phyloP scores from a whole-genome alignment of 2,888 invertebrate species.

The Epinotia bilunana region DNA sequence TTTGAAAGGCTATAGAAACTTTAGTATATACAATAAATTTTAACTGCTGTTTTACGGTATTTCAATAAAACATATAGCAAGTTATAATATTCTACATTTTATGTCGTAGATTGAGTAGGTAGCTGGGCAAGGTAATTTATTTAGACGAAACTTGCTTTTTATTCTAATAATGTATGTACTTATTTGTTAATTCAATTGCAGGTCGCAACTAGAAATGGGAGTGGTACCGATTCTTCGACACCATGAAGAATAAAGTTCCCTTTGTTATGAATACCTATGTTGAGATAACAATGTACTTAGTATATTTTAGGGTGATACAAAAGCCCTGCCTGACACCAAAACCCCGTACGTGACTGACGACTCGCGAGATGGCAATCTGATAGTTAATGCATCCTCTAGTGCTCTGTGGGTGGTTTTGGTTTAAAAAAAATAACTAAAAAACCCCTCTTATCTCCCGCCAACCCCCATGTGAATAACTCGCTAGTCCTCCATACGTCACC shows the following conservation, averaged over 20 bases:
- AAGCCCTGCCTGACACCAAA: conserved; percentile 25
- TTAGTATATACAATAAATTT: conserved; percentile 1
- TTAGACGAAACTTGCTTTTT: background rate
- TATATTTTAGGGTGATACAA: conserved; percentile 23
- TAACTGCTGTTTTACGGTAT: conserved; percentile 27
- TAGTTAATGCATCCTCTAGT: conserved; percentile 59
- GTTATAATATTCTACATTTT: background rate
- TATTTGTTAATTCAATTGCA: too few relatives aligned
- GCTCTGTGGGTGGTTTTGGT: conserved; percentile 52
- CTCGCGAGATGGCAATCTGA: conserved; percentile 54
- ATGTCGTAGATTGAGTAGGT: conserved; percentile 2
- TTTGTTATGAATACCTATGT: background rate
- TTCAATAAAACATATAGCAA: conserved; percentile 23
- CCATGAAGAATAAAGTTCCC: background rate
- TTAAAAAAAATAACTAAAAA: background rate
- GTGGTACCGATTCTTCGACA: too few relatives aligned
- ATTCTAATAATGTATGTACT: background rate
- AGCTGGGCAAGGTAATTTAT: background rate
- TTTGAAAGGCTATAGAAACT: conserved; percentile 23
- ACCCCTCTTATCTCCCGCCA: background rate
- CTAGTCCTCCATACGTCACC: too few relatives aligned
- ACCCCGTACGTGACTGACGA: conserved; percentile 60
- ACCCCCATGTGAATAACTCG: background rate
- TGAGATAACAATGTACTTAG: conserved; percentile 14
- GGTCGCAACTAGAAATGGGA: too few relatives aligned